Evolutionary conservation across 2,888 invertebrate genomes (phyloP).

Genomic region (Chrysopilus asiliformis): DNA sequence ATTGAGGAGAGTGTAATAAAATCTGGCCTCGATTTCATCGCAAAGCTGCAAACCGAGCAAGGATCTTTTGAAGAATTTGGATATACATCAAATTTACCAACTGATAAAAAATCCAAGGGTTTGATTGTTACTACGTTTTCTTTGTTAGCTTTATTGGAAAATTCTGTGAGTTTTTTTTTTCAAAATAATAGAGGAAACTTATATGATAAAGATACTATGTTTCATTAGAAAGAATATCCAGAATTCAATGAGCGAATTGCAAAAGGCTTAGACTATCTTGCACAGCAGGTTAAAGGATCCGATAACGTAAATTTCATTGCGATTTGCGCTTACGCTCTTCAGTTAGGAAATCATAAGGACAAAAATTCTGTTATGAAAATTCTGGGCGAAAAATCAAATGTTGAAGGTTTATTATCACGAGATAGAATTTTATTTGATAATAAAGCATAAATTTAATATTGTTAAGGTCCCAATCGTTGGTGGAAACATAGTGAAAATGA

Average conservation of each 20-base stretch:
- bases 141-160: constrained; percentile 59
- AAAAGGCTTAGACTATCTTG: constrained; percentile 66
- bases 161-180: constrained; percentile 37
- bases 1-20: constrained; percentile 55
- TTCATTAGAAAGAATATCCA: constrained; percentile 16
- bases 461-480: no score
- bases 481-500: constrained; percentile 34
- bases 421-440: no score
- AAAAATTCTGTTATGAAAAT: constrained; percentile 46
- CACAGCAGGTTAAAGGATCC: constrained; percentile 47
- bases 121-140: constrained; percentile 69
- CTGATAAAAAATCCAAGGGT: constrained; percentile 53
- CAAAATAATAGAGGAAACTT: no score
- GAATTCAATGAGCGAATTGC: constrained; percentile 51
- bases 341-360: constrained; percentile 58
- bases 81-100: constrained; percentile 53
- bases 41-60: constrained; percentile 50
- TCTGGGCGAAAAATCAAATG: constrained; percentile 37
- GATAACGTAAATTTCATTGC: constrained; percentile 63
- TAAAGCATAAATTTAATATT: no score
- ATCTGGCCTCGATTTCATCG: constrained; percentile 57
- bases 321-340: constrained; percentile 63
- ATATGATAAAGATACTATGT: not conserved
- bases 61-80: constrained; percentile 77
- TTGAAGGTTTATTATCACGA: constrained; percentile 29